Percentiles rank a stretch among this genome's conserved stretches.
These are phyloP conservation scores for Leuciscus waleckii DNA, from an alignment of 2,797 vertebrate species.

Conservation along the genomic window DNA sequence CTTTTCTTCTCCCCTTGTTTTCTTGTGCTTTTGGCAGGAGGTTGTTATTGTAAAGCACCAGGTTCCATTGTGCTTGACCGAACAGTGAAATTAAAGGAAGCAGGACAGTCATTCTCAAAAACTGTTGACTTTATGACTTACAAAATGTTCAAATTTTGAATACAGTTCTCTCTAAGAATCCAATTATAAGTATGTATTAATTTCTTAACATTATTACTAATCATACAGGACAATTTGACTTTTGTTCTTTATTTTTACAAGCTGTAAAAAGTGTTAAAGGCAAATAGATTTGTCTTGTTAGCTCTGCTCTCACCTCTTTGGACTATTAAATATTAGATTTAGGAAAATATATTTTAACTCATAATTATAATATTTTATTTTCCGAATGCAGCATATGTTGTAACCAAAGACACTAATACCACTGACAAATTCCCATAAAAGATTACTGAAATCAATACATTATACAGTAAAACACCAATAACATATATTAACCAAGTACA, in stretches of 20 bases:
- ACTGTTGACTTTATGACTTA: neutral
- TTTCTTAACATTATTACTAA: neutral
- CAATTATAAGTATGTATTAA: neutral
- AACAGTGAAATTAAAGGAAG: constrained; percentile 70
- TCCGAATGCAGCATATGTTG: neutral
- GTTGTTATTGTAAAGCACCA: constrained; percentile 83
- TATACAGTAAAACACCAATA: neutral
- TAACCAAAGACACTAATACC: neutral
- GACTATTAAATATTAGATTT: neutral
- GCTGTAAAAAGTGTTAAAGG: too few relatives aligned
- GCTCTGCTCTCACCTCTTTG: neutral
- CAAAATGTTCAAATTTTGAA: neutral
- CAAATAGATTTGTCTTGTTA: neutral
- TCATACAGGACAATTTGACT: neutral
- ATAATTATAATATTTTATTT: neutral
- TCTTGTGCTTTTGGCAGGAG: constrained; percentile 84
- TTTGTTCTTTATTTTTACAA: neutral
- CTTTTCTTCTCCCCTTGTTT: constrained; percentile 79
- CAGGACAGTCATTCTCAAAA: constrained; percentile 63
- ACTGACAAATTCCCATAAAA: neutral
- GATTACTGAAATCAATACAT: neutral
- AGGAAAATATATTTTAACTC: neutral
- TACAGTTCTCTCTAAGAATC: neutral
- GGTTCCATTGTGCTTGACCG: constrained; percentile 79
- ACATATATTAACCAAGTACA: neutral